Evolutionary conservation across 1,140 invertebrate genomes (phyloP).

Genomic region (Drosophila pseudoobscura): DNA sequence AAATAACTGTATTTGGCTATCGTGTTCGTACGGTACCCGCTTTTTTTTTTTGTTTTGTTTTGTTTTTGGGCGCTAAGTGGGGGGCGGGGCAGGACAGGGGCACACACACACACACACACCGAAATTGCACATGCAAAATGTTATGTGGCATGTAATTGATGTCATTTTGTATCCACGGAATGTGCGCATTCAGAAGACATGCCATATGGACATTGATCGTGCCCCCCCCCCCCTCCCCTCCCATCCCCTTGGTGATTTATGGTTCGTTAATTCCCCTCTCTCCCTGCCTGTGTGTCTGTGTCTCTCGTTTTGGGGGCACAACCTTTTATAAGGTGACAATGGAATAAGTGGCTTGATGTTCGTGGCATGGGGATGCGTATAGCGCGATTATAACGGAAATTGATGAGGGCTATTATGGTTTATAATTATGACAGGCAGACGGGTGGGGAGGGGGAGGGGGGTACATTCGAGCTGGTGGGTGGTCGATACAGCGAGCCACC

Average conservation of each 20-base stretch:
- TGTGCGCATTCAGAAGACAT: conserved; percentile 31
- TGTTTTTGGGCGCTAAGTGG: conserved; percentile 49
- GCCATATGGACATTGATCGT: conserved; percentile 44
- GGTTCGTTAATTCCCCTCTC: conserved; percentile 47
- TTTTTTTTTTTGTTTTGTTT: conserved; percentile 26
- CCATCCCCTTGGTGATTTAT: conserved; percentile 39
- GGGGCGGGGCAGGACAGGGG: background rate
- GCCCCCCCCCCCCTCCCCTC: too few species aligned
- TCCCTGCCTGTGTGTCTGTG: background rate
- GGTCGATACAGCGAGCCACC: too few species aligned
- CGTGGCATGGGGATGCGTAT: conserved; percentile 10
- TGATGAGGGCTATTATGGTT: conserved; percentile 55
- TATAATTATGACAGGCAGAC: conserved; percentile 49
- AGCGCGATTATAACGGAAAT: conserved; percentile 56
- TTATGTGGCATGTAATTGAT: conserved; percentile 64
- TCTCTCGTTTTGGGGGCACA: conserved; percentile 17
- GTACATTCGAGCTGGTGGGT: too few species aligned
- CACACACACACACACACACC: background rate
- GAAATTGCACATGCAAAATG: conserved; percentile 61
- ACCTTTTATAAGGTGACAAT: conserved; percentile 56
- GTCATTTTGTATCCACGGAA: conserved; percentile 56
- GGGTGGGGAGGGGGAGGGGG: background rate
- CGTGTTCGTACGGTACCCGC: conserved; percentile 31
- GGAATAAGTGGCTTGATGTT: conserved; percentile 50
- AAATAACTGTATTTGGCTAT: conserved; percentile 68